Evolutionary conservation across 1,140 invertebrate genomes (phyloP).

Genomic region (Drosophila biarmipes): DNA sequence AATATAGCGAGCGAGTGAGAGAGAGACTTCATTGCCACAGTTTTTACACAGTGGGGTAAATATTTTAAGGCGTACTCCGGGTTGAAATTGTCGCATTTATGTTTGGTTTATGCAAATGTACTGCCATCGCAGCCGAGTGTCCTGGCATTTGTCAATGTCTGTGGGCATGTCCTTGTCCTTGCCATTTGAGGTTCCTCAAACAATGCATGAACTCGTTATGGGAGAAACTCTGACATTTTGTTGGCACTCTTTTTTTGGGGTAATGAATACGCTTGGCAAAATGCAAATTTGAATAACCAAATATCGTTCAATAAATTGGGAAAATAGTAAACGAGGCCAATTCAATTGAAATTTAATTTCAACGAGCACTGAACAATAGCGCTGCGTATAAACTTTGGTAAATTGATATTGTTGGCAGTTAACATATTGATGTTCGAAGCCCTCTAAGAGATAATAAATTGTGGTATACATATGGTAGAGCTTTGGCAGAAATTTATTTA

Average conservation of each 20-base stretch:
- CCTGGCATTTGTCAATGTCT: slow-evolving; percentile 48
- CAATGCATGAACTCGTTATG: slow-evolving; percentile 44
- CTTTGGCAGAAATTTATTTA: background rate
- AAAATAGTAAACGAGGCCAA: background rate
- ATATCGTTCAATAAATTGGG: slow-evolving; percentile 11
- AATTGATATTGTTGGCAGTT: background rate
- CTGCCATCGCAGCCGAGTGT: slow-evolving; percentile 15
- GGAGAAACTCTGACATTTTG: slow-evolving; percentile 9
- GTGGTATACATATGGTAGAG: background rate
- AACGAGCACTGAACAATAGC: background rate
- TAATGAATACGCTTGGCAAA: slow-evolving; percentile 39
- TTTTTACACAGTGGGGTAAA: slow-evolving; percentile 50
- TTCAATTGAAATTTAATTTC: slow-evolving; percentile 14
- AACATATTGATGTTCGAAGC: background rate
- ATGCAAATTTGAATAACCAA: slow-evolving; percentile 16
- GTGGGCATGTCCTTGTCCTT: slow-evolving; percentile 38
- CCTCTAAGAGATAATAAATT: background rate
- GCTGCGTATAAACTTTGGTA: background rate
- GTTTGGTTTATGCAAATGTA: slow-evolving; percentile 79
- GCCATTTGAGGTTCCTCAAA: slow-evolving; percentile 23
- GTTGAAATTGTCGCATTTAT: slow-evolving; percentile 81
- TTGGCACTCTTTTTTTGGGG: slow-evolving; percentile 5
- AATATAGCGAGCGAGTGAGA: slow-evolving; percentile 63
- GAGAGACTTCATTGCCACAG: slow-evolving; percentile 24
- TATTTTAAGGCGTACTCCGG: slow-evolving; percentile 73